Conservation (phyloP, 2,797 vertebrate genomes). For the Chrysocyon brachyurus region DNA sequence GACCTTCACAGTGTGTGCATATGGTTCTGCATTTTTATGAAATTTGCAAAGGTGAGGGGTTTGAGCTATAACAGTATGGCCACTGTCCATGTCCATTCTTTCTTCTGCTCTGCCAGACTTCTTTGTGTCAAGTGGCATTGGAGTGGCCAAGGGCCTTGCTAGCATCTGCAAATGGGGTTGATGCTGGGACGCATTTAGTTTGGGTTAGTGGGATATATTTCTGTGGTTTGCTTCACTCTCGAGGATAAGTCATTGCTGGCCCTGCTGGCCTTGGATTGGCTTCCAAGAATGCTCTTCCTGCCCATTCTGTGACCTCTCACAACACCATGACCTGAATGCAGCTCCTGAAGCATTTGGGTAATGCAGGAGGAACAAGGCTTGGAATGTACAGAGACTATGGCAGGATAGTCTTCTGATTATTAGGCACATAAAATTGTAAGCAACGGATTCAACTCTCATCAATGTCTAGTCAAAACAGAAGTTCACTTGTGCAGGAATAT, state of each 20-base stretch:
- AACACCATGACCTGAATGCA: not conserved
- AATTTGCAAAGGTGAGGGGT: not conserved
- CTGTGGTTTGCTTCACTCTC: not conserved
- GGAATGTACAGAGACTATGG: not conserved
- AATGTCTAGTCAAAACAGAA: slow-evolving; percentile 20
- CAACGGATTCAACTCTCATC: not conserved
- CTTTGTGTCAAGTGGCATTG: not conserved
- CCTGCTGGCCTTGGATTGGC: not conserved
- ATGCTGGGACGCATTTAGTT: not conserved
- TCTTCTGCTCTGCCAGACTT: not conserved
- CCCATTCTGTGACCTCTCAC: not conserved
- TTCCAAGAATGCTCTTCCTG: slow-evolving; percentile 15
- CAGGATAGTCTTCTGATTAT: not conserved
- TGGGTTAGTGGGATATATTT: not conserved
- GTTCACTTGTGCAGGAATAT: not conserved
- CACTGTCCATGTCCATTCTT: not conserved
- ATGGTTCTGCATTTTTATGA: not conserved
- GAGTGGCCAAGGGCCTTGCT: not conserved
- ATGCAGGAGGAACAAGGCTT: not conserved
- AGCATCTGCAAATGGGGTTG: not conserved
- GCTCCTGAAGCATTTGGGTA: not conserved
- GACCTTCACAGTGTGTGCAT: not conserved
- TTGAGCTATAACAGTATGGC: not conserved
- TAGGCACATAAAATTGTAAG: not conserved
- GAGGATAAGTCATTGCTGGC: not conserved